Percentiles rank a stretch among this genome's conserved stretches.
Conservation (phyloP, 2,797 vertebrate genomes). For the Clamator glandarius region DNA sequence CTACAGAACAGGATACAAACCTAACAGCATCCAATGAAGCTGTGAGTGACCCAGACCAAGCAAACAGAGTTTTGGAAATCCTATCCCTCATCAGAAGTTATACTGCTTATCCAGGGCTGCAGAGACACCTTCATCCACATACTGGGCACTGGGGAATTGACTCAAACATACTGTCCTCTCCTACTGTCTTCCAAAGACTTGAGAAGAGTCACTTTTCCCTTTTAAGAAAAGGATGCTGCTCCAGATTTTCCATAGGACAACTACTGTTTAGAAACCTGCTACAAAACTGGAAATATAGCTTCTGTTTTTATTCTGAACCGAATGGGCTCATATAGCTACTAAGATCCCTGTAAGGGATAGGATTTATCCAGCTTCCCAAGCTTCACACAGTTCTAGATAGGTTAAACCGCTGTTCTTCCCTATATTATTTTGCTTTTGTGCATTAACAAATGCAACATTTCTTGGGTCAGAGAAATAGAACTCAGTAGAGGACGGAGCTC, state of each 20-base stretch:
- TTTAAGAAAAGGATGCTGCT: background rate
- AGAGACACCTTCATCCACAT: background rate
- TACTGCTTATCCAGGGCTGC: background rate
- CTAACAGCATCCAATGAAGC: background rate
- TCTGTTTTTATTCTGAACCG: background rate
- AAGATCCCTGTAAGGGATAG: background rate
- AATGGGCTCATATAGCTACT: background rate
- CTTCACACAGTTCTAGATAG: background rate
- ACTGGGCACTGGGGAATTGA: no score
- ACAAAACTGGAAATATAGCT: background rate
- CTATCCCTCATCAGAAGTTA: background rate
- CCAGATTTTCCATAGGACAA: background rate
- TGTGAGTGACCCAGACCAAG: background rate
- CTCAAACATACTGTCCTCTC: background rate
- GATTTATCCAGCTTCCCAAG: background rate
- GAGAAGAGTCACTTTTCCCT: background rate
- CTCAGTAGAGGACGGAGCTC: background rate
- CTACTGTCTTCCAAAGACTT: background rate
- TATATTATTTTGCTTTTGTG: background rate
- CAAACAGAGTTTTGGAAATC: background rate
- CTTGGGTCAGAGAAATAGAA: background rate
- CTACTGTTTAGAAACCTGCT: background rate
- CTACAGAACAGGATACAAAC: background rate
- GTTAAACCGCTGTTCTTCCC: background rate
- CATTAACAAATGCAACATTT: background rate